Base-by-base conservation (phyloP, 2,888 invertebrate genomes). In the Polydrusus pterygomalis region DNA sequence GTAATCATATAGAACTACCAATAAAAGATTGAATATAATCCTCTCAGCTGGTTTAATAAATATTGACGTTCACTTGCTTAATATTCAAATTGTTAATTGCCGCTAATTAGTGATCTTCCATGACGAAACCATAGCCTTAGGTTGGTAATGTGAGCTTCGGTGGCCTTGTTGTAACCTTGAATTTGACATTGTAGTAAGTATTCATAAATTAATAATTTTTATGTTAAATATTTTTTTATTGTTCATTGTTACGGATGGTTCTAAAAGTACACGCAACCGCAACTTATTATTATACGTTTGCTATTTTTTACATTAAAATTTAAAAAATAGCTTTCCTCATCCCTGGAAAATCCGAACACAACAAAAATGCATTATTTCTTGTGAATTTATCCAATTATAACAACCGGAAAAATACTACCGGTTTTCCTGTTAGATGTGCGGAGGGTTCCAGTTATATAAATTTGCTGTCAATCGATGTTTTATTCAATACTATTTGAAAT, bases 41-140 rank as follows among this genome's bases (percentile, higher is more conserved):
- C 64, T 47, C 49, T 64, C 34, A 62, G 38, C 17, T 60, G 30
- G 38, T 63, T 25, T 25, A 25, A 25, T 63, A 63, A 70, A 70
- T 70, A 70, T 70, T 62, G 49, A 70, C 70, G 63, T 70, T 62
- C 63, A 63, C 70, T 70, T 20, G 64, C n/a, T n/a, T n/a, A 43
- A 56, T 45, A 54, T 56, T 38, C 43, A 71, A 38, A 64, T 11
- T 49, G 30, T 17, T 63, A 45, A 64, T 64, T 49, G 25, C n/a
- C 20, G 17, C 2, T 15, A 47, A 45, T 49, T 47, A 49, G 38
- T 62, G 43, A 34, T 62, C 64, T 30, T 63, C 49, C 71, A 34
- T 54, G 63, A 67, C 51, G 67, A 54, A 11, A 67, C 17, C 51
- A 11, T 54, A 54, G 67, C 67, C 54, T 54, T 20, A 54, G 54